phyloP scores from a whole-genome alignment of 1,140 invertebrate species.

The Cyclina sinensis region DNA sequence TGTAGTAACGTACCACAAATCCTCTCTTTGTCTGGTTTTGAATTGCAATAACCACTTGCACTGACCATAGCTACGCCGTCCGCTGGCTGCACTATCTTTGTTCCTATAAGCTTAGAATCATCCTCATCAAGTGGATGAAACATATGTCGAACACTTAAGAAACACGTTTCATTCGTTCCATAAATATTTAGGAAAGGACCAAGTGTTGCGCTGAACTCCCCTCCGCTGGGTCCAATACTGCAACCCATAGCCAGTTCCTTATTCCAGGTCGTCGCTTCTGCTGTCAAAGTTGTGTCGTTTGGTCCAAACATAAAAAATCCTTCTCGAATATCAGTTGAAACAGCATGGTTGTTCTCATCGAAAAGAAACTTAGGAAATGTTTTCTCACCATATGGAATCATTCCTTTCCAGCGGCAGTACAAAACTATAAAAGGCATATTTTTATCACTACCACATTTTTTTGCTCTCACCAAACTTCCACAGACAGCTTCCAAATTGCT shows the following conservation, averaged over 20 bases:
- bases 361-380: background rate
- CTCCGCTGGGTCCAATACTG: background rate
- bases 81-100: background rate
- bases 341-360: background rate
- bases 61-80: background rate
- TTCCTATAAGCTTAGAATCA: background rate
- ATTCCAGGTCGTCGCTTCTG: background rate
- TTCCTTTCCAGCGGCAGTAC: background rate
- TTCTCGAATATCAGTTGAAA: background rate
- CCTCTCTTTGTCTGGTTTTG: background rate
- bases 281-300: background rate
- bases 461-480: background rate
- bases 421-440: background rate
- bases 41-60: background rate
- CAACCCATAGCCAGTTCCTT: background rate
- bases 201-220: background rate
- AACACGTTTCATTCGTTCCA: background rate
- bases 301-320: background rate
- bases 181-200: background rate
- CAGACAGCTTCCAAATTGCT: background rate
- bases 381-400: background rate
- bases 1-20: background rate
- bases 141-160: background rate
- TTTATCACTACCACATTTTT: background rate
- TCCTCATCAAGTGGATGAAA: background rate